Conservation (phyloP, 2,113 vertebrate species). For the Perognathus longimembris region DNA sequence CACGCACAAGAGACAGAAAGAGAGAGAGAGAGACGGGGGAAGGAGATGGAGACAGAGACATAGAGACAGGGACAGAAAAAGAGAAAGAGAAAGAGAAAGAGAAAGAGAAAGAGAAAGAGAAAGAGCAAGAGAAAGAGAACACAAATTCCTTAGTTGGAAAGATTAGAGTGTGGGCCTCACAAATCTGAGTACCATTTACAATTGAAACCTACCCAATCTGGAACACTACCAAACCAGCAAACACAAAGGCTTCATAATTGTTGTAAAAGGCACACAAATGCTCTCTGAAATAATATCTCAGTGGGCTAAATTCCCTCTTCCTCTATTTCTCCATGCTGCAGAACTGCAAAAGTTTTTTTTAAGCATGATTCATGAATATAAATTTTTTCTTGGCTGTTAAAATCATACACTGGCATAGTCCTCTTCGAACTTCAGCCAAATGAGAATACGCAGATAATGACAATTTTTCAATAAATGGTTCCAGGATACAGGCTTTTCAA, state of each 20-base stretch:
- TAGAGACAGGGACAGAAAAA: no score
- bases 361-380: slow-evolving; percentile 66
- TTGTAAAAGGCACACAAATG: slow-evolving; percentile 50
- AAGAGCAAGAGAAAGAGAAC: background rate
- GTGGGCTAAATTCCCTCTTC: slow-evolving; percentile 9
- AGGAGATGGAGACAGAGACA: no score
- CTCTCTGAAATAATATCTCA: slow-evolving; percentile 54
- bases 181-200: slow-evolving; percentile 52
- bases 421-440: slow-evolving; percentile 53
- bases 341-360: slow-evolving; percentile 13
- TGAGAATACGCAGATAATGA: slow-evolving; percentile 53
- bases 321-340: slow-evolving; percentile 13
- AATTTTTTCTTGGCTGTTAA: slow-evolving; percentile 71
- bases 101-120: no score
- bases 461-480: slow-evolving; percentile 67
- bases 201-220: slow-evolving; percentile 49
- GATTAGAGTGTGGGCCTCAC: background rate
- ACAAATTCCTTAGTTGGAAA: slow-evolving; percentile 17
- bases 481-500: slow-evolving; percentile 68
- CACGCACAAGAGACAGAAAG: no score
- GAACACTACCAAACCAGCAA: slow-evolving; percentile 38
- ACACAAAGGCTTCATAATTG: slow-evolving; percentile 39
- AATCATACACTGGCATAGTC: slow-evolving; percentile 65
- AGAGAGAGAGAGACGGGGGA: no score
- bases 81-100: no score